Evolutionary conservation across 53 echinoderm and acorn worm genomes (phyloP).

Genomic region (Echinarachnius parma): DNA sequence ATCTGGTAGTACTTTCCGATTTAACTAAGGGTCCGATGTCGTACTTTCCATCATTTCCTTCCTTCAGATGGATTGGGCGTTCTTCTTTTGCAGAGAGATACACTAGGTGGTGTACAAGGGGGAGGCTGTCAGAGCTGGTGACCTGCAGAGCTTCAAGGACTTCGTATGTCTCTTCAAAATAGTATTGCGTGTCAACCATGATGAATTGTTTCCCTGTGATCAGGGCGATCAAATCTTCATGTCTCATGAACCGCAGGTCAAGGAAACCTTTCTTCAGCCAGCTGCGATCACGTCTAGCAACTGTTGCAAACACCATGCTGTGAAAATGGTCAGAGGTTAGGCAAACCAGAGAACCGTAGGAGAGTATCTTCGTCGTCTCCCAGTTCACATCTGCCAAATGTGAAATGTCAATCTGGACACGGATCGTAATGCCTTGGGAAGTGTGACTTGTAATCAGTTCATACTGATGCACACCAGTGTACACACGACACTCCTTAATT

Average conservation of each 20-base stretch:
- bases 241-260: constrained; percentile 45
- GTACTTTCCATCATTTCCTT: constrained; percentile 23
- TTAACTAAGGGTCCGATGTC: constrained; percentile 44
- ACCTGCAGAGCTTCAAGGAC: constrained; percentile 65
- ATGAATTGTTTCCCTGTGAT: constrained; percentile 35
- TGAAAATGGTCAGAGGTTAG: constrained; percentile 64
- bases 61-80: constrained; percentile 38
- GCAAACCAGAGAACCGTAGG: constrained; percentile 76
- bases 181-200: constrained; percentile 79
- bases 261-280: constrained; percentile 53
- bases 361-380: constrained; percentile 52
- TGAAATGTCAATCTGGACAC: constrained; percentile 43
- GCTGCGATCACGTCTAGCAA: constrained; percentile 55
- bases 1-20: neutral
- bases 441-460: constrained; percentile 24
- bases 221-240: constrained; percentile 13
- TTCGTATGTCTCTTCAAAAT: constrained; percentile 83
- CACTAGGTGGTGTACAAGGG: constrained; percentile 67
- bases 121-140: constrained; percentile 44
- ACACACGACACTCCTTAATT: constrained; percentile 47
- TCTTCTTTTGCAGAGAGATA: constrained; percentile 13
- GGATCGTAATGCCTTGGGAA: constrained; percentile 47
- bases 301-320: constrained; percentile 57
- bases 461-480: constrained; percentile 49
- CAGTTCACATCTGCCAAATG: constrained; percentile 24